phyloP scores from a whole-genome alignment of 2,797 vertebrate genomes.

The Smutsia gigantea region DNA sequence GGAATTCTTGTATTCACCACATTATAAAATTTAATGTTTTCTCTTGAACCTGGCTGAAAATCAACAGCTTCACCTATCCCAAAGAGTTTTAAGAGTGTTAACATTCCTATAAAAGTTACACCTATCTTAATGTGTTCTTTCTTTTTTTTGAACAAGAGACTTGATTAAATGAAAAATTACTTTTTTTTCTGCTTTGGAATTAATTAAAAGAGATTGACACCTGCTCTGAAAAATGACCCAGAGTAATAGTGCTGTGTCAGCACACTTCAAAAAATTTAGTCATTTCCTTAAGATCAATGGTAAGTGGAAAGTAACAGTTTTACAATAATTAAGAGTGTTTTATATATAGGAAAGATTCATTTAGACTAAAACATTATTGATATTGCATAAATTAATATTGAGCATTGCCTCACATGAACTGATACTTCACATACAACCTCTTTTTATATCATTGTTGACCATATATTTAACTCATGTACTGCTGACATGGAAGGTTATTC shows the following conservation, averaged over 20 bases:
- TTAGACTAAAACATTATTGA: slow-evolving; percentile 84
- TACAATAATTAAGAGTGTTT: slow-evolving; percentile 84
- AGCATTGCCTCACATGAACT: slow-evolving; percentile 73
- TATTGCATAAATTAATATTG: slow-evolving; percentile 86
- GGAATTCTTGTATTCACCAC: neutral
- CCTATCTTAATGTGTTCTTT: slow-evolving; percentile 54
- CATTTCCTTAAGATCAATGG: slow-evolving; percentile 82
- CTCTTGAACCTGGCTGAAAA: slow-evolving; percentile 47
- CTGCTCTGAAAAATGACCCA: slow-evolving; percentile 80
- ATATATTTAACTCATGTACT: slow-evolving; percentile 84
- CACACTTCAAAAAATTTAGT: slow-evolving; percentile 82
- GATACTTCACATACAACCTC: slow-evolving; percentile 79
- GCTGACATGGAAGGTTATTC: slow-evolving; percentile 79
- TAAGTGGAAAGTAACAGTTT: slow-evolving; percentile 82
- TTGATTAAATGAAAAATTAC: slow-evolving; percentile 72
- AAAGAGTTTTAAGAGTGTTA: slow-evolving; percentile 51
- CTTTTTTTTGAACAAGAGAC: slow-evolving; percentile 1
- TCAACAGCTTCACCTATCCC: slow-evolving; percentile 32
- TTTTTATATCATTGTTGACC: slow-evolving; percentile 83
- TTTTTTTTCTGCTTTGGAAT: slow-evolving; percentile 29
- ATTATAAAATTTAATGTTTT: slow-evolving; percentile 60
- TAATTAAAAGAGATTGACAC: slow-evolving; percentile 78
- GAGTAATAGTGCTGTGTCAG: slow-evolving; percentile 82
- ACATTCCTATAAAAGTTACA: slow-evolving; percentile 51
- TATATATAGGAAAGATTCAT: slow-evolving; percentile 80